phyloP scores from a whole-genome alignment of 2,888 invertebrate genomes.

The Chalcis sispes region DNA sequence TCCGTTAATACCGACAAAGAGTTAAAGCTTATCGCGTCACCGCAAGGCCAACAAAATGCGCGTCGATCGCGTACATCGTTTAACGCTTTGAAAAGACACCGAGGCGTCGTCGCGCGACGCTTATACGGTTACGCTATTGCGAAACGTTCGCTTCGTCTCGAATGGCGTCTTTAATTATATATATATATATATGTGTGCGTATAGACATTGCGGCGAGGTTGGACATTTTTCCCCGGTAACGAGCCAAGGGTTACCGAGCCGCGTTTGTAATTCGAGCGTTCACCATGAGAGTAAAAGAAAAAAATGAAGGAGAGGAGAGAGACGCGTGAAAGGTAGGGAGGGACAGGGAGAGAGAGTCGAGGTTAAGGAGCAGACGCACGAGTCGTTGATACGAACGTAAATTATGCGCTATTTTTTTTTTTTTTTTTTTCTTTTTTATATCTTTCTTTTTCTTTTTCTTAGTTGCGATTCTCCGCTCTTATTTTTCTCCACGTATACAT shows the following conservation, averaged over 20 bases:
- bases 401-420: not conserved
- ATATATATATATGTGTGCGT: too few relatives aligned
- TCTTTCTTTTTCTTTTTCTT: not conserved
- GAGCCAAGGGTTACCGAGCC: conserved; percentile 30
- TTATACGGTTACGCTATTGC: too few relatives aligned
- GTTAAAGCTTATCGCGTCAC: too few relatives aligned
- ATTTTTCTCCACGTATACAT: too few relatives aligned
- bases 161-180: too few relatives aligned
- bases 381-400: not conserved
- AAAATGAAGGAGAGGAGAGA: not conserved
- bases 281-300: not conserved
- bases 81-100: not conserved
- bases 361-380: conserved; percentile 30
- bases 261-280: conserved; percentile 26
- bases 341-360: conserved; percentile 4
- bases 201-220: not conserved
- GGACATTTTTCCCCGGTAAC: conserved; percentile 35
- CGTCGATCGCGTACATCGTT: too few relatives aligned
- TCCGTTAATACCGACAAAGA: too few relatives aligned
- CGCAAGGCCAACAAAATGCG: too few relatives aligned
- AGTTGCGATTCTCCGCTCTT: too few relatives aligned
- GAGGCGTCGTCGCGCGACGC: not conserved
- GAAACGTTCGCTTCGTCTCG: conserved; percentile 32
- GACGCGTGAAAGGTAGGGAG: conserved; percentile 1
- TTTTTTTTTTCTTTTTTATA: not conserved